phyloP scores from a whole-genome alignment of 2,888 invertebrate genomes.

The Stenodema calcarata region DNA sequence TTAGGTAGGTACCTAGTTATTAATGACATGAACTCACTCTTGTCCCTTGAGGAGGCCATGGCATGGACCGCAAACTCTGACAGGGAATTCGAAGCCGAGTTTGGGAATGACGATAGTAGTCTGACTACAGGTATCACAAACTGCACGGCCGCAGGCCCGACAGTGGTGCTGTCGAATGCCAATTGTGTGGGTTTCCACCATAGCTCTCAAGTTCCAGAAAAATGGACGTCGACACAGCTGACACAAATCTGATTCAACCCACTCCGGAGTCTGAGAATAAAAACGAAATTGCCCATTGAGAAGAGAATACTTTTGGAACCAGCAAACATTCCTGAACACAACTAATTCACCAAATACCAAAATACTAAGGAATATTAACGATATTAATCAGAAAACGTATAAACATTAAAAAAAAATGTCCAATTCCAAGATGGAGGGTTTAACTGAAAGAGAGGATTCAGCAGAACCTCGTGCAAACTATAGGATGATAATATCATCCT shows the following conservation, averaged over 20 bases:
- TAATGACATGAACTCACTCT: conserved; percentile 73
- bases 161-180: conserved; percentile 91
- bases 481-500: too few relatives aligned
- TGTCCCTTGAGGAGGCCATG: conserved; percentile 80
- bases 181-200: conserved; percentile 96
- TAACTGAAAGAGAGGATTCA: too few relatives aligned
- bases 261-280: conserved; percentile 84
- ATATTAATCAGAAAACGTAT: too few relatives aligned
- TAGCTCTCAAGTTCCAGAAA: conserved; percentile 98
- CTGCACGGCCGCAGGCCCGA: conserved; percentile 92
- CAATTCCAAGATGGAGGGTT: too few relatives aligned
- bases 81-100: conserved; percentile 98
- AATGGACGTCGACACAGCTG: conserved; percentile 94
- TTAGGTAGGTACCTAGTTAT: too few relatives aligned
- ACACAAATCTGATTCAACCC: conserved; percentile 94
- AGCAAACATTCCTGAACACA: not conserved
- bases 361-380: too few relatives aligned
- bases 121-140: conserved; percentile 91
- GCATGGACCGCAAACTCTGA: conserved; percentile 94
- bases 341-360: not conserved
- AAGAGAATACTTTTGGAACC: not conserved
- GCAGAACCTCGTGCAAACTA: too few relatives aligned
- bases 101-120: conserved; percentile 88
- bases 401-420: not conserved
- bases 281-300: not conserved